Evolutionary conservation across 2,888 invertebrate species (phyloP), one percentile per base, ranked within the genome.

Genomic region (Agrotis puta): DNA sequence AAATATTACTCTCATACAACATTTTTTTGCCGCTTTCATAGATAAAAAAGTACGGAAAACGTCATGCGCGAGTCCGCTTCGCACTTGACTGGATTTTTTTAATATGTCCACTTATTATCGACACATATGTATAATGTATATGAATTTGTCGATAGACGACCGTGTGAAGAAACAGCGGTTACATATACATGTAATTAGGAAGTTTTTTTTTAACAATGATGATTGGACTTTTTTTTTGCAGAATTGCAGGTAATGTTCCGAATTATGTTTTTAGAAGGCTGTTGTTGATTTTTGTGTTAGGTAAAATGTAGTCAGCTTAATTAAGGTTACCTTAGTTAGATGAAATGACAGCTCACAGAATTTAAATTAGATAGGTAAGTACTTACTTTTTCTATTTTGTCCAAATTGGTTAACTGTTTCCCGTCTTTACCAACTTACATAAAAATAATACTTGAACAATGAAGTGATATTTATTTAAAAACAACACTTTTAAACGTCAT

Each of bases 21-120:
- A 11, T 39, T 39, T 39, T 39, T 39, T 39, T 11, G 27, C 39
- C 39, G 2, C 11, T 39, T 33, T 39, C 2, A 39, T 11, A 39
- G 11, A 9, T 39, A 39, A 39, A 39, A 39, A 2, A 11, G 1
- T 39, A 39, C 39, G 11, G 11, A 9, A 39, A 1, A 0, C 11
- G 1, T 2, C 9, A 0, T 39, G 11, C 39, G 39, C 39, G 39
- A 39, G 39, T 39, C 2, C 39, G 39, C 0, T 9, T 39, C 9
- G 39, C 39, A 39, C 39, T 39, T 39, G 11, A 1, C 11, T 11
- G 39, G 1, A 11, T 11, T 39, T 90, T 86, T 85, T 83, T 59
- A 70, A 76, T 70, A 79, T 85, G 72, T 82, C 82, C 79, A 77
- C 84, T 90, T 89, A 90, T 88, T 87, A 87, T 77, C 63, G 67